Conservation (phyloP, 2,797 vertebrate species). For the Pagetopsis macropterus region DNA sequence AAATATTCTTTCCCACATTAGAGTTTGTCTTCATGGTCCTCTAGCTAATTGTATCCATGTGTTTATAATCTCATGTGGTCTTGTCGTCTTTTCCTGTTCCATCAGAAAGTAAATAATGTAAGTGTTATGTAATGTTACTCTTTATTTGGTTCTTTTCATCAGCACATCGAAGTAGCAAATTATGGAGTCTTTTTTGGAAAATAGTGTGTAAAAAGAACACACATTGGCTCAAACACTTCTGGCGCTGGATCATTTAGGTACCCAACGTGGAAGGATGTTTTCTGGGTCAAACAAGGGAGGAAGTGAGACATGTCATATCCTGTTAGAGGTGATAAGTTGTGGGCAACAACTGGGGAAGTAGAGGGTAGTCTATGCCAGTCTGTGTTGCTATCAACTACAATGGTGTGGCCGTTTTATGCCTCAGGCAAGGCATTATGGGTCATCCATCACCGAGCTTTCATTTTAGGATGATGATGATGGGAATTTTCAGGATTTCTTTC, state of each 20-base stretch:
- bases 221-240: neutral
- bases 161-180: constrained; percentile 1
- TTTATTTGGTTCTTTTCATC: constrained; percentile 17
- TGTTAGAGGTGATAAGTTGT: constrained; percentile 54
- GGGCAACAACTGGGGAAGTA: neutral
- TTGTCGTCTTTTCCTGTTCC: neutral
- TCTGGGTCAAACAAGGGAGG: constrained; percentile 36
- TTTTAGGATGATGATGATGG: neutral
- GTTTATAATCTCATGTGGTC: constrained; percentile 10
- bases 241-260: neutral
- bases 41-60: constrained; percentile 37
- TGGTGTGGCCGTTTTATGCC: constrained; percentile 5
- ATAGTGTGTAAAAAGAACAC: neutral
- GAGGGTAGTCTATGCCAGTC: neutral
- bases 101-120: neutral
- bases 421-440: constrained; percentile 35
- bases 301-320: constrained; percentile 60
- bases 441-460: constrained; percentile 7
- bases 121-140: neutral
- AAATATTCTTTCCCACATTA: constrained; percentile 34
- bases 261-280: constrained; percentile 30
- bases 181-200: neutral
- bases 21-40: constrained; percentile 19
- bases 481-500: neutral
- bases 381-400: constrained; percentile 18